Conservation (phyloP, 2,113 vertebrate genomes). For the Conger conger region DNA sequence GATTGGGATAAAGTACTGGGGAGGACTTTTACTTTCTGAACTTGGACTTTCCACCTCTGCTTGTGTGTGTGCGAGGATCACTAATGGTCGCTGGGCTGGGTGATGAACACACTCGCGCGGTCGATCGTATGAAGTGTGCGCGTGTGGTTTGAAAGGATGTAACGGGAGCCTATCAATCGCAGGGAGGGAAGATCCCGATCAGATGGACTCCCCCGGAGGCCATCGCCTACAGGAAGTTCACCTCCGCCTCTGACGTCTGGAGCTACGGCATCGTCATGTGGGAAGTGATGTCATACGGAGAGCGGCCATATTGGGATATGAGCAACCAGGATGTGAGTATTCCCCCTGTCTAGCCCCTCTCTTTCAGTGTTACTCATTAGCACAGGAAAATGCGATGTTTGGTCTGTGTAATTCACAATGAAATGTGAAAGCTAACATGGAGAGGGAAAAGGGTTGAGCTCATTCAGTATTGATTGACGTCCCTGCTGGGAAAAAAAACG, state of each 20-base stretch:
- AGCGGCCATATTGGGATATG: slow-evolving; percentile 97
- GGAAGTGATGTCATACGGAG: slow-evolving; percentile 97
- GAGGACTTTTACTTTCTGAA: too few species aligned
- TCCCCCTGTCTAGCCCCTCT: background rate
- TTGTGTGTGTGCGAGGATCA: slow-evolving; percentile 1
- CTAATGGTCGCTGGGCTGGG: too few species aligned
- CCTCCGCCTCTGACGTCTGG: slow-evolving; percentile 90
- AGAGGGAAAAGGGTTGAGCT: background rate
- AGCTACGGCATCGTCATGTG: slow-evolving; percentile 97
- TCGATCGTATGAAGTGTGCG: too few species aligned
- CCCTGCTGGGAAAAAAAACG: too few species aligned
- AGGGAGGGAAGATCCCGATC: slow-evolving; percentile 97
- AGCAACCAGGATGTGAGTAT: slow-evolving; percentile 94
- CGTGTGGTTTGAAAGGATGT: slow-evolving; percentile 57
- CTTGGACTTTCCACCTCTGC: too few species aligned
- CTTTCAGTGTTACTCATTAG: background rate
- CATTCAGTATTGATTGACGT: background rate
- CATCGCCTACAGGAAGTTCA: slow-evolving; percentile 94
- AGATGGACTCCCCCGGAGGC: slow-evolving; percentile 96
- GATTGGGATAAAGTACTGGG: too few species aligned
- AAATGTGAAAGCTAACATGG: background rate
- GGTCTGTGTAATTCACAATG: background rate
- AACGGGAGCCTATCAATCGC: slow-evolving; percentile 70
- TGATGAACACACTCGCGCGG: too few species aligned
- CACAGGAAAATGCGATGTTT: background rate